Evolutionary conservation across 2,888 invertebrate species (phyloP).

Genomic region (Amblyjoppa fuscipennis): DNA sequence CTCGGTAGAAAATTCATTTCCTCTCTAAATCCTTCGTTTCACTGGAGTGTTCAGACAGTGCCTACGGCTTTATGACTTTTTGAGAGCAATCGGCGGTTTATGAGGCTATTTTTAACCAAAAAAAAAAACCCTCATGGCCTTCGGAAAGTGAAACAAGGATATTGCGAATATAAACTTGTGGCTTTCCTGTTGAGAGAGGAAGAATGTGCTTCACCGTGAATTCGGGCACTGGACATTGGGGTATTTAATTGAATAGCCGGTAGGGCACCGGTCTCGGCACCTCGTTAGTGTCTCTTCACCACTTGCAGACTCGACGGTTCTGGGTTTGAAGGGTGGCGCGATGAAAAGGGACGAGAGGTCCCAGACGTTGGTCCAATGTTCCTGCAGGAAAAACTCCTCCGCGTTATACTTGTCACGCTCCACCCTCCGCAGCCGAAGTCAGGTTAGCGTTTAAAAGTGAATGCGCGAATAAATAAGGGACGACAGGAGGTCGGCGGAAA

Average conservation of each 20-base stretch:
- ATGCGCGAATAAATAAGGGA: conserved; percentile 20
- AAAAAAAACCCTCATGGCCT: no score
- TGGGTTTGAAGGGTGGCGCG: conserved; percentile 4
- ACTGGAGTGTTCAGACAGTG: conserved; percentile 29
- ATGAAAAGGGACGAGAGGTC: conserved; percentile 38
- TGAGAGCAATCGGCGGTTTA: background rate
- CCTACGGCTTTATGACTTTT: conserved; percentile 56
- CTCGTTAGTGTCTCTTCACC: conserved; percentile 62
- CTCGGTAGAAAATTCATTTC: conserved; percentile 58
- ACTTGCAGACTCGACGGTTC: conserved; percentile 54
- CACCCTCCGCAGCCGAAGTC: background rate
- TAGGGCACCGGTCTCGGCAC: conserved; percentile 24
- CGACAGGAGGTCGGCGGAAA: background rate
- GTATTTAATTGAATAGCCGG: conserved; percentile 55
- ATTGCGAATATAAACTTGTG: background rate
- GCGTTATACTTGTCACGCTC: background rate
- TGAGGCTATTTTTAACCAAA: conserved; percentile 6
- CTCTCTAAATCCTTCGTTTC: conserved; percentile 53
- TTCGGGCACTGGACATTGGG: conserved; percentile 18
- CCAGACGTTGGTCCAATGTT: conserved; percentile 26
- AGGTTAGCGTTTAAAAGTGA: conserved; percentile 14
- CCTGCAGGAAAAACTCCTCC: background rate
- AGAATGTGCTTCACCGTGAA: background rate
- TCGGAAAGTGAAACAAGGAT: conserved; percentile 6
- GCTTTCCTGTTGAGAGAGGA: background rate